Evolutionary conservation across 2,797 vertebrate species (phyloP).

Genomic region (Trematomus bernacchii): DNA sequence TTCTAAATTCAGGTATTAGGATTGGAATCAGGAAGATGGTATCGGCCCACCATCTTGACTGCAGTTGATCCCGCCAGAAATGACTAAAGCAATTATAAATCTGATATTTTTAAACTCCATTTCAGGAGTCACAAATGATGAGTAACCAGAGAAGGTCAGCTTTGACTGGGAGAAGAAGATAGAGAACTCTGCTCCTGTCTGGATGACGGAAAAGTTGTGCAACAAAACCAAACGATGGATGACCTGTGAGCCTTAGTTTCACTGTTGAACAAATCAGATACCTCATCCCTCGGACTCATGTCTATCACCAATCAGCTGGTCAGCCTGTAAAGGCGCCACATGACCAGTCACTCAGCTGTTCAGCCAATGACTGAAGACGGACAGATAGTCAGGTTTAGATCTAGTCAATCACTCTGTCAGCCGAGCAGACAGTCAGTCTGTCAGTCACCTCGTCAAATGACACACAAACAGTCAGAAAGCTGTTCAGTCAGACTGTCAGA

Average conservation of each 20-base stretch:
- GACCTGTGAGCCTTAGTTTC: no score
- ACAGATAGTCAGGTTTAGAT: slow-evolving; percentile 17
- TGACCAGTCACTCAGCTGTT: slow-evolving; percentile 7
- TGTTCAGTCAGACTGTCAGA: slow-evolving; percentile 61
- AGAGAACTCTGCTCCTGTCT: neutral
- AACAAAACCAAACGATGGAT: no score
- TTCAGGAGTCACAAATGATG: neutral
- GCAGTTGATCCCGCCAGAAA: no score
- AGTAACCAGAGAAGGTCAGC: neutral
- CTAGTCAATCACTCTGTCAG: slow-evolving; percentile 24
- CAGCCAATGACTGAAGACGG: neutral
- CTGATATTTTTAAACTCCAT: no score
- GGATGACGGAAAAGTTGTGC: no score
- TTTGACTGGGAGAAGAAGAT: neutral
- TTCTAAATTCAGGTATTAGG: no score
- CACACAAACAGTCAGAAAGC: slow-evolving; percentile 44
- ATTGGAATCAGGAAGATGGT: no score
- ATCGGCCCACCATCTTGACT: no score
- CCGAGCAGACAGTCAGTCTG: slow-evolving; percentile 40
- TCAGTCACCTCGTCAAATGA: slow-evolving; percentile 48
- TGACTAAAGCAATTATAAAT: no score
- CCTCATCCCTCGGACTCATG: neutral
- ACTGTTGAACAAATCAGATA: neutral
- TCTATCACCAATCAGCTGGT: neutral
- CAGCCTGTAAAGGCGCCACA: neutral